Conservation (phyloP, 2,888 invertebrate genomes). For the Emmelina monodactyla region DNA sequence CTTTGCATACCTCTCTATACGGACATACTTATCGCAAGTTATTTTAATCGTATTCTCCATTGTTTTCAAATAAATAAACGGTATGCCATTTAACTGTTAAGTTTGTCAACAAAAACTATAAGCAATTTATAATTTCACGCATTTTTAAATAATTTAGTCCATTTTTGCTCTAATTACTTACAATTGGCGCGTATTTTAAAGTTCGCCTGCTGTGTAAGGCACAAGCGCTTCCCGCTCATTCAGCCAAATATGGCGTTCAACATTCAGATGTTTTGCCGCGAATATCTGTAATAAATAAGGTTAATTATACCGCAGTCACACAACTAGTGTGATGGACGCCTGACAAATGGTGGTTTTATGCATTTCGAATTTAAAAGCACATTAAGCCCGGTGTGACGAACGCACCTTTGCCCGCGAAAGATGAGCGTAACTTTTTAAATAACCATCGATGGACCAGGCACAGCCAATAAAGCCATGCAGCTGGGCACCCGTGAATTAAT, state of each 20-base stretch:
- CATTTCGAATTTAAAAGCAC: slow-evolving; percentile 20
- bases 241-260: neutral
- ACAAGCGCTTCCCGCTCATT: too few relatives aligned
- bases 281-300: neutral
- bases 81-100: too few relatives aligned
- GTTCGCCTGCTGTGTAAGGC: too few relatives aligned
- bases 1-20: too few relatives aligned
- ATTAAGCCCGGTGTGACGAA: slow-evolving; percentile 19
- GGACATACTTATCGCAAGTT: too few relatives aligned
- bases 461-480: slow-evolving; percentile 15
- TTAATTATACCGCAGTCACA: slow-evolving; percentile 1
- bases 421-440: slow-evolving; percentile 9
- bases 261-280: neutral
- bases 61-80: too few relatives aligned
- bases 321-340: slow-evolving; percentile 18
- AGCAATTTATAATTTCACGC: too few relatives aligned
- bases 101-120: too few relatives aligned
- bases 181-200: too few relatives aligned
- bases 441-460: slow-evolving; percentile 5
- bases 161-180: too few relatives aligned
- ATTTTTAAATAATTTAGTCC: too few relatives aligned
- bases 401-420: slow-evolving; percentile 23
- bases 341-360: slow-evolving; percentile 23
- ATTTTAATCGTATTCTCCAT: too few relatives aligned
- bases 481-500: slow-evolving; percentile 13